Conservation (phyloP, 2,113 vertebrate species). For the Lamprotornis superbus region DNA sequence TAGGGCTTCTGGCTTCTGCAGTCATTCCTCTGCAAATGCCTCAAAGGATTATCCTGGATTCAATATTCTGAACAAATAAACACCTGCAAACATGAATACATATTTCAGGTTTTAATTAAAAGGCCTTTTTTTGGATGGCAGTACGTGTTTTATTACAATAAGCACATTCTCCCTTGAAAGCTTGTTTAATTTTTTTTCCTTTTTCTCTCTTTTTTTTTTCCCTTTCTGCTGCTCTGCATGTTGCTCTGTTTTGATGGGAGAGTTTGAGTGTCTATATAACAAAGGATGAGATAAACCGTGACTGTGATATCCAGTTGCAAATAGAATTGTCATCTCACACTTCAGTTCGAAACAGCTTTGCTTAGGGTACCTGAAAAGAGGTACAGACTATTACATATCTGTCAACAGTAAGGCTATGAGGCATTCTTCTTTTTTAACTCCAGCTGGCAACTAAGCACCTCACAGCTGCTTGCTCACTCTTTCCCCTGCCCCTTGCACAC, state of each 20-base stretch:
- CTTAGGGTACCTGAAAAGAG: background rate
- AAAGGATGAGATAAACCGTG: background rate
- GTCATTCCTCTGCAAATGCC: conserved; percentile 56
- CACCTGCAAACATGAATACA: background rate
- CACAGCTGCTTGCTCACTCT: background rate
- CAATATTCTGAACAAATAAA: conserved; percentile 45
- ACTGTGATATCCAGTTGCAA: background rate
- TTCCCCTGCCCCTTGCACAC: background rate
- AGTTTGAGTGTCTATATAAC: background rate
- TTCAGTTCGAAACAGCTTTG: background rate
- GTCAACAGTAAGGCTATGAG: background rate
- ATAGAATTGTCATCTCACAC: background rate
- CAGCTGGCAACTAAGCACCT: background rate
- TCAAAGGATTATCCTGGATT: conserved; percentile 56
- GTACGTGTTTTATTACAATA: background rate
- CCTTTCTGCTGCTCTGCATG: background rate
- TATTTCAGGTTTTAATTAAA: conserved; percentile 52
- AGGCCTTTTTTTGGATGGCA: background rate
- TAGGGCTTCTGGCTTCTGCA: conserved; percentile 24
- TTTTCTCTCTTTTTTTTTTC: background rate
- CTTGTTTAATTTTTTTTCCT: background rate
- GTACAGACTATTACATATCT: background rate
- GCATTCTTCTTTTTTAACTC: background rate
- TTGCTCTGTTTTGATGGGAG: background rate
- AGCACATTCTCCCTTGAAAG: background rate